phyloP scores from a whole-genome alignment of 2,888 invertebrate genomes.

The Venustoraphidia nigricollis region DNA sequence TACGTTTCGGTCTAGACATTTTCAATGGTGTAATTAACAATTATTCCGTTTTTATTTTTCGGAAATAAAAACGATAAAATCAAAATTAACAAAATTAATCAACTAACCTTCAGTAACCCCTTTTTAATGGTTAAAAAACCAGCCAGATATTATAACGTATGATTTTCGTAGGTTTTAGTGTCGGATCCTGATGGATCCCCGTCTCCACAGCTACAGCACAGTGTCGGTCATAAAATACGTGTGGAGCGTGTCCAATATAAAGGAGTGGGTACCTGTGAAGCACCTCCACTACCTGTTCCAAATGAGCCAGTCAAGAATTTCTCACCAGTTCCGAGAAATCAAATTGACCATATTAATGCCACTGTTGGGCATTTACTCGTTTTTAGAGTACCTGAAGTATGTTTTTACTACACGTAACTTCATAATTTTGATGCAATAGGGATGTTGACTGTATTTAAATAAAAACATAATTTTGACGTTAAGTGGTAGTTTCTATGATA shows the following conservation, averaged over 20 bases:
- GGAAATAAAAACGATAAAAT: too few relatives aligned
- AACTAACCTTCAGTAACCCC: not conserved
- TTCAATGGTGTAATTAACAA: too few relatives aligned
- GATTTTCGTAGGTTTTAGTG: slow-evolving; percentile 28
- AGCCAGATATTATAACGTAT: not conserved
- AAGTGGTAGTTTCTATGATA: too few relatives aligned
- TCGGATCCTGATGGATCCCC: slow-evolving; percentile 41
- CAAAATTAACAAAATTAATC: too few relatives aligned
- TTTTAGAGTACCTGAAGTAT: slow-evolving; percentile 64
- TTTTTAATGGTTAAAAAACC: slow-evolving; percentile 3
- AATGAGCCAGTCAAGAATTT: slow-evolving; percentile 44
- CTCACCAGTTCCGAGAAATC: slow-evolving; percentile 66
- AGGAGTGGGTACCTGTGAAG: slow-evolving; percentile 52
- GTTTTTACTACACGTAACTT: slow-evolving; percentile 13
- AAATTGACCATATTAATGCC: slow-evolving; percentile 70
- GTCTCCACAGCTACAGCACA: slow-evolving; percentile 38
- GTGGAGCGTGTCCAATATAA: slow-evolving; percentile 48
- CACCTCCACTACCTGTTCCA: slow-evolving; percentile 27
- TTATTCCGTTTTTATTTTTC: too few relatives aligned
- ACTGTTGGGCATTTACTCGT: slow-evolving; percentile 68
- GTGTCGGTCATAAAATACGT: slow-evolving; percentile 48
- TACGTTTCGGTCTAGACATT: too few relatives aligned
- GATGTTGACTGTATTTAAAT: too few relatives aligned
- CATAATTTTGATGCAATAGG: not conserved
- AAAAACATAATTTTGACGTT: too few relatives aligned